A percentile compares a stretch with the other conserved stretches of the same genome.
phyloP scores from a whole-genome alignment of 2,113 vertebrate genomes.

The Bujurquina vittata region DNA sequence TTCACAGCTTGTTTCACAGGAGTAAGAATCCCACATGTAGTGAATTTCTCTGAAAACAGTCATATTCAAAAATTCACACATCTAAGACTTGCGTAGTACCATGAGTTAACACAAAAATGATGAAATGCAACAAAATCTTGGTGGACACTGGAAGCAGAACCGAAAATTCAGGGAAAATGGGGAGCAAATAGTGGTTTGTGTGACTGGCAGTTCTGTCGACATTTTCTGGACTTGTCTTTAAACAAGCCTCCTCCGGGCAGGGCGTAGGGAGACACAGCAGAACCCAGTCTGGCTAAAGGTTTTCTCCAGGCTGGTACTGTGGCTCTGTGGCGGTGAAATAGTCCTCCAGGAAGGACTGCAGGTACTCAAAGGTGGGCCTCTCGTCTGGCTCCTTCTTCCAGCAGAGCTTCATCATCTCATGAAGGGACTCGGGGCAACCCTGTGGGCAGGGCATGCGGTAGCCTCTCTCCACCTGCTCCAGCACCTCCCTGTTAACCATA shows the following conservation, averaged over 20 bases:
- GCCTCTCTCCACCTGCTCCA: conserved; percentile 95
- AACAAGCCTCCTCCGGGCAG: neutral
- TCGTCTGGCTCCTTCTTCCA: conserved; percentile 98
- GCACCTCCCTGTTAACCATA: conserved; percentile 95
- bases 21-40: conserved; percentile 16
- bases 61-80: conserved; percentile 31
- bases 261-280: neutral
- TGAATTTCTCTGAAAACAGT: neutral
- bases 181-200: conserved; percentile 83
- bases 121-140: conserved; percentile 11
- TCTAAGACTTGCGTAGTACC: conserved; percentile 54
- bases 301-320: conserved; percentile 96
- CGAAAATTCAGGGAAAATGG: neutral
- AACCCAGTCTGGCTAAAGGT: conserved; percentile 83
- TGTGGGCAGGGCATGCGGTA: conserved; percentile 97
- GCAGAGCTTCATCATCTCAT: conserved; percentile 94
- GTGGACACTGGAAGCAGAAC: neutral
- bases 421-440: conserved; percentile 93
- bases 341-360: conserved; percentile 97
- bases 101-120: conserved; percentile 33
- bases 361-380: conserved; percentile 96
- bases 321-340: conserved; percentile 98
- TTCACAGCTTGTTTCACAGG: conserved; percentile 60
- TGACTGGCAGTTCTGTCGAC: conserved; percentile 84
- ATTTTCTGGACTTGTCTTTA: conserved; percentile 69